Percentiles rank a stretch among this genome's conserved stretches.
phyloP scores from a whole-genome alignment of 2,888 invertebrate genomes.

The Trachelus tabidus region DNA sequence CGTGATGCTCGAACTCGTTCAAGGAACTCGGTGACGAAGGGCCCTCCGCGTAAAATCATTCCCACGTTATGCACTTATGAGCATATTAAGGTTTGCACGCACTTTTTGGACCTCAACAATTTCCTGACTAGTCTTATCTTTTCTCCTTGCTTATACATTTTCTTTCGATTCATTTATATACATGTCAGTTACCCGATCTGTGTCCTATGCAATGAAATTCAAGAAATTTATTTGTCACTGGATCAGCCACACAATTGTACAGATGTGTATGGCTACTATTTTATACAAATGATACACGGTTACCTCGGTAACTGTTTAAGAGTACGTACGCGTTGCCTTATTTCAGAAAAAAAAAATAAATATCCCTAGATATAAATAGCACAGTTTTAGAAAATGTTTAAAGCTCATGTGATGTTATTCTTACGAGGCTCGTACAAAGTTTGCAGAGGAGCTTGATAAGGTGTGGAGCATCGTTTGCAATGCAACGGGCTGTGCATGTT shows the following conservation, averaged over 20 bases:
- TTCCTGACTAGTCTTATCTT: background rate
- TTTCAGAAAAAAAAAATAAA: background rate
- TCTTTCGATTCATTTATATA: no score
- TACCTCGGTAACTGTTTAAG: background rate
- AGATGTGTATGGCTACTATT: background rate
- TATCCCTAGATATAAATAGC: background rate
- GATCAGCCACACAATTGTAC: background rate
- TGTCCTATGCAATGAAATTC: background rate
- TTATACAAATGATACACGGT: background rate
- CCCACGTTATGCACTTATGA: slow-evolving; percentile 40
- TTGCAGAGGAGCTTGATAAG: background rate
- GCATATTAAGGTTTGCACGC: slow-evolving; percentile 38
- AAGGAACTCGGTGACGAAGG: slow-evolving; percentile 12
- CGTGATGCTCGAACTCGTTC: slow-evolving; percentile 20
- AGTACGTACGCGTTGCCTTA: background rate
- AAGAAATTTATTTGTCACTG: background rate
- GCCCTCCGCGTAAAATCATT: slow-evolving; percentile 38
- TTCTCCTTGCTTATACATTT: background rate
- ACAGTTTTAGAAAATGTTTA: background rate
- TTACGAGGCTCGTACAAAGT: background rate
- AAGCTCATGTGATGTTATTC: background rate
- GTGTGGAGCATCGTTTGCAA: background rate
- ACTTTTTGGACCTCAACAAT: slow-evolving; percentile 31
- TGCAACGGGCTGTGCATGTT: background rate
- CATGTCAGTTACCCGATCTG: no score